Evolutionary conservation across 92 coral and sea anemone species (phyloP), one percentile per base, ranked within the genome.

Genomic region (Siderastrea radians): DNA sequence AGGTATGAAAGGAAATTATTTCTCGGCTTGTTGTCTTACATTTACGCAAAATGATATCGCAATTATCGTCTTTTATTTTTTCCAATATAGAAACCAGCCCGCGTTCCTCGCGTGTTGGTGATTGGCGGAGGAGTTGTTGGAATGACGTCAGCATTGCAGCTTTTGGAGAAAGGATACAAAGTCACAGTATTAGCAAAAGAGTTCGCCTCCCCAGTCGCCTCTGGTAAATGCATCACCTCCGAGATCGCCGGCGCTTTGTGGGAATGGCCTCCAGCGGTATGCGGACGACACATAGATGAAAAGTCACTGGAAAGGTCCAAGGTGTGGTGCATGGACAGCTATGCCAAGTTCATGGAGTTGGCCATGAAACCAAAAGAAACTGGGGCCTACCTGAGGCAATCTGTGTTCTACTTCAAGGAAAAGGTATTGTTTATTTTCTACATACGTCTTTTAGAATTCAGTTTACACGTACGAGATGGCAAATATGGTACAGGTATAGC

Each of bases 191-290:
- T 84, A 38, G 87, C 87, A 6, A 84, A 84, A 16, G 87, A 84
- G 74, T 84, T 59, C 60, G 87, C 87, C 48, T 84, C 87, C 16
- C 87, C 87, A 14, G 87, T 84, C 63, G 55, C 86, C 26, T 58
- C 74, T 43, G 87, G 80, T 15, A 74, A 84, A 84, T 67, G 81
- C 65, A 84, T 84, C 87, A 84, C 87, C 61, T 84, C 87, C 59
- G 87, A 84, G 87, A 84, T 84, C 73, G 87, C 87, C 43, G 87
- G 87, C 49, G 87, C 87, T 61, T 64, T 84, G 74, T 84, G 87
- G 87, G 87, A 84, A 16, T 84, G 87, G 87, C 87, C 87, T 73
- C 87, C 87, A 15, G 87, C 87, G 71, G 80, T 84, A 17, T 84
- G 87, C 49, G 87, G 87, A 74, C 80, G 87, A 26, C 87, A 84